Conservation (phyloP, 53 echinoderm and acorn worm species). For the Luidia sarsii region DNA sequence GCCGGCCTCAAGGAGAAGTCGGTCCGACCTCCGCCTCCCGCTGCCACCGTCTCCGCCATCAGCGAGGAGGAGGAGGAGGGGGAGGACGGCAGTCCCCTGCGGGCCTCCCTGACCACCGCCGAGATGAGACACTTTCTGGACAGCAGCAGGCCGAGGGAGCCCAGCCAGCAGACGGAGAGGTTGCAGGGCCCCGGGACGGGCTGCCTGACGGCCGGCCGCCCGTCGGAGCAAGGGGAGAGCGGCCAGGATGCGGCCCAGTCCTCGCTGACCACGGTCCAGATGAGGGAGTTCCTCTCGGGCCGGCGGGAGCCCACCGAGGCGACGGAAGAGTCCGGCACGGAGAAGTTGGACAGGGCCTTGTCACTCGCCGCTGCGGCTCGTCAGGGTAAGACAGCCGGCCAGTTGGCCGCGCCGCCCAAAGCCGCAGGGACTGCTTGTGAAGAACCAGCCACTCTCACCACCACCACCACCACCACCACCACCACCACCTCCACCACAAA, state of each 20-base stretch:
- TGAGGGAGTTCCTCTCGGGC: conserved; percentile 20
- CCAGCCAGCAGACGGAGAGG: conserved; percentile 46
- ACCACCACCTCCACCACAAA: not conserved
- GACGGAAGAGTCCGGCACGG: not conserved
- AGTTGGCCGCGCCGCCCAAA: no score
- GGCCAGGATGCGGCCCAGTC: not conserved
- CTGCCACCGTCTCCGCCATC: not conserved
- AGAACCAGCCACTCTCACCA: not conserved
- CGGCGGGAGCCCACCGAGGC: conserved; percentile 36
- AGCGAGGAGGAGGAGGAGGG: conserved; percentile 30
- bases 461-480: not conserved
- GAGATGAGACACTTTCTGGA: conserved; percentile 29
- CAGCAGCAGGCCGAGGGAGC: conserved; percentile 11
- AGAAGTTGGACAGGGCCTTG: not conserved
- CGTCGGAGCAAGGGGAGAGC: not conserved
- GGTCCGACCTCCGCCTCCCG: not conserved
- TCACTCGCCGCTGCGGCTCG: not conserved
- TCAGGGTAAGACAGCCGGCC: no score
- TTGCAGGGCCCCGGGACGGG: not conserved
- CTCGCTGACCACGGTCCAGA: conserved; percentile 40
- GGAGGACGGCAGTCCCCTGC: not conserved
- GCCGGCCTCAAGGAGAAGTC: conserved; percentile 22
- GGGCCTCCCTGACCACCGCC: conserved; percentile 32
- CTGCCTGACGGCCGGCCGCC: no score
- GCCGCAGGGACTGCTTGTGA: no score